phyloP scores from a whole-genome alignment of 2,888 invertebrate genomes.

The Apodemia zela region DNA sequence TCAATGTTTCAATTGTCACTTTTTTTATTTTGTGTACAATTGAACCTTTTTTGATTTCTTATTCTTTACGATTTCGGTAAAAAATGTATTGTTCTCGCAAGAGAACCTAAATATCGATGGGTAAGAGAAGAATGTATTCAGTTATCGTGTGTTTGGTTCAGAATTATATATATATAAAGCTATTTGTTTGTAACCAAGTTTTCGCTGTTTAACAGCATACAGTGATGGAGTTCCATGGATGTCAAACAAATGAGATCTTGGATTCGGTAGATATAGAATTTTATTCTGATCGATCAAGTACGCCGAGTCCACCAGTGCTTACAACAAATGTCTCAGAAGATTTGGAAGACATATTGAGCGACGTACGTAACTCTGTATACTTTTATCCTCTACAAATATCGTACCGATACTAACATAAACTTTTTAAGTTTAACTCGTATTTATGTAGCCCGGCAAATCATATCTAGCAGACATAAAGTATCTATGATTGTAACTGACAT shows the following conservation, averaged over 20 bases:
- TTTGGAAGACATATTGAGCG: constrained; percentile 76
- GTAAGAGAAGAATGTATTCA: constrained; percentile 49
- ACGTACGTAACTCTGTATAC: constrained; percentile 58
- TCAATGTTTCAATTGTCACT: constrained; percentile 2
- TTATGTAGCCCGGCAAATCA: background rate
- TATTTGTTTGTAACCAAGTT: constrained; percentile 47
- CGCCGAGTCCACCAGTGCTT: constrained; percentile 64
- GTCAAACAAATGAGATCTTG: constrained; percentile 65
- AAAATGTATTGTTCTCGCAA: constrained; percentile 73
- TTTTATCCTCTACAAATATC: background rate
- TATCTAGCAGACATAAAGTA: background rate
- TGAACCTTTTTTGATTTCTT: constrained; percentile 32
- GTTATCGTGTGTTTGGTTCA: constrained; percentile 29
- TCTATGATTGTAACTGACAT: too few species aligned
- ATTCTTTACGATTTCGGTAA: constrained; percentile 33
- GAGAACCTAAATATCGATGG: constrained; percentile 75
- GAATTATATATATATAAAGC: constrained; percentile 32
- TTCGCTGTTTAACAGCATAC: constrained; percentile 62
- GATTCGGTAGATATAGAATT: constrained; percentile 62
- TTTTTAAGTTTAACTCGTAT: background rate
- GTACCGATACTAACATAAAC: background rate
- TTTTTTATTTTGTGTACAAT: constrained; percentile 4
- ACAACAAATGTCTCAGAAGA: constrained; percentile 64
- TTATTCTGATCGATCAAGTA: constrained; percentile 56
- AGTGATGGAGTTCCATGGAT: constrained; percentile 77